A percentile compares a stretch with the other conserved stretches of the same genome.
Evolutionary conservation across 2,888 invertebrate species (phyloP).

Genomic region (Ischnus inquisitorius): DNA sequence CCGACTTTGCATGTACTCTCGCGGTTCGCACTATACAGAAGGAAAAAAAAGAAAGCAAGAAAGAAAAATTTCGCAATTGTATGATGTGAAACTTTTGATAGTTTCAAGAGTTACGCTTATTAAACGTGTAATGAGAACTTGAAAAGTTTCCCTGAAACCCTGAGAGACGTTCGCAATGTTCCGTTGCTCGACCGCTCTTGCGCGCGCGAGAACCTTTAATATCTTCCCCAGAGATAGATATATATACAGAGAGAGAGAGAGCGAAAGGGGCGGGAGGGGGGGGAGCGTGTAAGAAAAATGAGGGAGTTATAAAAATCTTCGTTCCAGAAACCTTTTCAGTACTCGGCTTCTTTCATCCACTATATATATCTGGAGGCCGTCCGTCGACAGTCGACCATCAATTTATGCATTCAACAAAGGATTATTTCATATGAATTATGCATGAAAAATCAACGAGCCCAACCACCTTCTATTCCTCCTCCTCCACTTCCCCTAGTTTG

Average conservation of each 20-base stretch:
- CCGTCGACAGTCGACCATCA: constrained; percentile 55
- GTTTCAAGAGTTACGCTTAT: constrained; percentile 60
- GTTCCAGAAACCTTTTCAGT: constrained; percentile 63
- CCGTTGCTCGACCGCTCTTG: constrained; percentile 32
- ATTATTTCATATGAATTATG: constrained; percentile 68
- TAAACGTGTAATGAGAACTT: constrained; percentile 67
- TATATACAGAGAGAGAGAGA: constrained; percentile 26
- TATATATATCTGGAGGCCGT: background rate
- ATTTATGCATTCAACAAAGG: constrained; percentile 68
- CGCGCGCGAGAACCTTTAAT: constrained; percentile 53
- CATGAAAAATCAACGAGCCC: constrained; percentile 68
- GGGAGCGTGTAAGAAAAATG: constrained; percentile 53
- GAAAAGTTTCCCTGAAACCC: constrained; percentile 48
- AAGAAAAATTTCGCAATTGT: constrained; percentile 49
- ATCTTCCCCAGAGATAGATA: constrained; percentile 59
- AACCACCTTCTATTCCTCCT: background rate
- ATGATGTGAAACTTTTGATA: constrained; percentile 47
- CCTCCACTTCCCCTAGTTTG: background rate
- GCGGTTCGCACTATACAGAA: background rate
- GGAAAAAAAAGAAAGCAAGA: background rate
- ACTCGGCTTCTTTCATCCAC: constrained; percentile 29
- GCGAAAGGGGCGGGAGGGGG: background rate
- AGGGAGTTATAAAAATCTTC: constrained; percentile 61
- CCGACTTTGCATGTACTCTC: constrained; percentile 35
- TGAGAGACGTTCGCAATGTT: constrained; percentile 23